These are phyloP conservation scores for Leucopternis melanops DNA, from an alignment of 2,113 vertebrate species.

Conservation along the genomic window DNA sequence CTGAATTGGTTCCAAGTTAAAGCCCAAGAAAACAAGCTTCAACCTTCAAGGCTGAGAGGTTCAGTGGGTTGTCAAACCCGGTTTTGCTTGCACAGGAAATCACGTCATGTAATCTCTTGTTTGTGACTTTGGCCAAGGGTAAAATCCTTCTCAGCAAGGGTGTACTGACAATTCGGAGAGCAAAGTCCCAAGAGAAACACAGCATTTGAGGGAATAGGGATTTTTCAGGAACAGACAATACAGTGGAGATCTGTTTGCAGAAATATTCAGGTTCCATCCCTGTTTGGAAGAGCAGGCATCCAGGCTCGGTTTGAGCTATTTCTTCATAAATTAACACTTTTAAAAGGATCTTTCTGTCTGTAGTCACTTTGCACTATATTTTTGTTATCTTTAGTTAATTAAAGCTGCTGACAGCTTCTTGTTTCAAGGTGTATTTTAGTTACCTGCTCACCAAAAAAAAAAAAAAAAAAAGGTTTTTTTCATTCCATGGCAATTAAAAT, in stretches of 20 bases:
- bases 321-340: background rate
- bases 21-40: background rate
- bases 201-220: background rate
- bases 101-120: background rate
- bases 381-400: background rate
- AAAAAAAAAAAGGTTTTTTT: background rate
- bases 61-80: background rate
- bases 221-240: background rate
- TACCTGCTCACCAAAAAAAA: background rate
- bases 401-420: background rate
- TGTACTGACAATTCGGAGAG: background rate
- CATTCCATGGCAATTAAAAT: background rate
- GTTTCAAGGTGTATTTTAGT: background rate
- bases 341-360: background rate
- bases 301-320: background rate
- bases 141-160: background rate
- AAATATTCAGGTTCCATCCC: background rate
- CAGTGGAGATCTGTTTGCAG: background rate
- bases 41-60: background rate
- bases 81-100: background rate
- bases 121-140: background rate
- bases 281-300: background rate
- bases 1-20: background rate
- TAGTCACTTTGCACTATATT: background rate
- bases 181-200: background rate